These are phyloP conservation scores for Neolamprologus longior DNA, from an alignment of 2,113 vertebrate genomes.

Conservation along the genomic window DNA sequence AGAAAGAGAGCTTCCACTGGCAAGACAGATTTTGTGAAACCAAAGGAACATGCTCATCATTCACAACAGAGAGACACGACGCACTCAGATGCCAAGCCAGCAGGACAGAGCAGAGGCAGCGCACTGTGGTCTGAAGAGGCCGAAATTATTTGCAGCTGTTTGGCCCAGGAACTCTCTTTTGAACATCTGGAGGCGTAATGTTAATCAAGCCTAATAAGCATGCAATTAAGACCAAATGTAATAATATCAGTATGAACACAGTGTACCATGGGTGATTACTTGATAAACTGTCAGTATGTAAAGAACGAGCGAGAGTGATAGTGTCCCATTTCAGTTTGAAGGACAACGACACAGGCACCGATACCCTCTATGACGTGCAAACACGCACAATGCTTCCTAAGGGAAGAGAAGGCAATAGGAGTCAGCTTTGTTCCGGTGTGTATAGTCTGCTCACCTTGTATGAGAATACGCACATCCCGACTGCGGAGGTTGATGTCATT, in stretches of 20 bases:
- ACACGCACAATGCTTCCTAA: slow-evolving; percentile 28
- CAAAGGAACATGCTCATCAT: slow-evolving; percentile 36
- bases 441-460: slow-evolving; percentile 81
- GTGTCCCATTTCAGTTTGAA: slow-evolving; percentile 62
- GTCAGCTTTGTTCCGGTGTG: slow-evolving; percentile 34
- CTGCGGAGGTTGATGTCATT: slow-evolving; percentile 89
- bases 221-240: slow-evolving; percentile 14
- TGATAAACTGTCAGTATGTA: slow-evolving; percentile 7
- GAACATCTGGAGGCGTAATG: slow-evolving; percentile 53
- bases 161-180: slow-evolving; percentile 1
- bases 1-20: slow-evolving; percentile 27
- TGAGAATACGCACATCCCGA: slow-evolving; percentile 85
- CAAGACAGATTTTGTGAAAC: slow-evolving; percentile 22
- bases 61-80: slow-evolving; percentile 5
- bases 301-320: slow-evolving; percentile 9
- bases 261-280: background rate
- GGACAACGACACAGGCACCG: slow-evolving; percentile 47
- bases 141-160: slow-evolving; percentile 35
- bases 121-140: background rate
- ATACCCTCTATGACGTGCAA: slow-evolving; percentile 30
- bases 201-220: slow-evolving; percentile 44
- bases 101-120: slow-evolving; percentile 18
- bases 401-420: slow-evolving; percentile 32
- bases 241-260: slow-evolving; percentile 9
- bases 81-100: background rate